Base-by-base conservation (phyloP, 2,888 invertebrate species). In the Malacosoma neustria region DNA sequence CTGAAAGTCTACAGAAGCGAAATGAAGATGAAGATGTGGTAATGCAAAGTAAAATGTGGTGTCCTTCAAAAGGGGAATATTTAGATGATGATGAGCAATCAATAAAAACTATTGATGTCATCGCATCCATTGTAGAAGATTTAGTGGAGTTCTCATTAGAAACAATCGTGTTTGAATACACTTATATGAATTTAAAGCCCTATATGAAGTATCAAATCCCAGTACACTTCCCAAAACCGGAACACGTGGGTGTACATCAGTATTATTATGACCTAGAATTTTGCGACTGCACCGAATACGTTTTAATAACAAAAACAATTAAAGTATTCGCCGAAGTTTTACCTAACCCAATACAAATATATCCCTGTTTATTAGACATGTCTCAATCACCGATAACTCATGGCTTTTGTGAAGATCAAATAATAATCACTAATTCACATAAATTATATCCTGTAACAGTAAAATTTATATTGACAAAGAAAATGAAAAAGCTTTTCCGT, bases 301-400 rank as follows among this genome's bases (percentile, higher is more conserved):
- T 61, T 2, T 32, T 66, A 9, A 42, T 58, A 6, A 65, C 48
- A 3, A 75, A 68, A 60, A 61, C 53, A 4, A 36, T 66, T 0
- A 68, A 57, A 50, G 49, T 84, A 9, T 74, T 64, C 37, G 70
- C 70, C 11, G 75, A 81, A 52, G 56, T 73, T 37, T 48, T 77
- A 33, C 62, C 72, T 3, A 63, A 74, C 54, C 81, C 82, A 9
- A 50, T 84, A 39, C 39, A 54, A 46, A 60, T 84, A 47, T 9
- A 44, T 9, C 84, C 84, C 1, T 29, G 40, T 32, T 49, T 82
- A 29, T 54, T 84, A 39, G 81, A 81, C 40, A 76, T 84, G 76
- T 57, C 70, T 1, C 30, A 51, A 14, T 61, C 72, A 3, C 55
- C 61, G 22, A 37, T 67, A n/a, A 44, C 15, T n/a, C 58, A 71